Evolutionary conservation across 2,888 invertebrate species (phyloP).

Genomic region (Malachius bipustulatus): DNA sequence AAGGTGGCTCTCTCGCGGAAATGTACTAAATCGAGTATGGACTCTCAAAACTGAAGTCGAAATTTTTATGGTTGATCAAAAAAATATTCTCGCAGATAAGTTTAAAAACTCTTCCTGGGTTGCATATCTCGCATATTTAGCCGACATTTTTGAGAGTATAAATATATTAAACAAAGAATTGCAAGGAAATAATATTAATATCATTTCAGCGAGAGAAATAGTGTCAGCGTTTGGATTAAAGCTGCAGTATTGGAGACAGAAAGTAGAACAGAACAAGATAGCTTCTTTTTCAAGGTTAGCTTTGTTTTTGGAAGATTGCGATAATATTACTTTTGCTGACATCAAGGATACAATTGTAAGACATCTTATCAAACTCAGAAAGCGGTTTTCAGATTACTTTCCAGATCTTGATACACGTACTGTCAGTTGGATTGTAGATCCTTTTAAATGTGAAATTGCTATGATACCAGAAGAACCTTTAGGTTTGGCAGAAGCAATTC

Average conservation of each 20-base stretch:
- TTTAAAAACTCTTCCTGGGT: constrained; percentile 19
- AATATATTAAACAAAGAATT: constrained; percentile 20
- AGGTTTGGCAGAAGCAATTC: too few relatives aligned
- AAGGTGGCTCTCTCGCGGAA: constrained; percentile 19
- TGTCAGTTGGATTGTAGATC: too few relatives aligned
- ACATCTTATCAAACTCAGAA: constrained; percentile 21
- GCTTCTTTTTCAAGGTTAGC: constrained; percentile 20
- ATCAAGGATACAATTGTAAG: constrained; percentile 20
- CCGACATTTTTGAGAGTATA: constrained; percentile 20
- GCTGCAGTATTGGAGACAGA: constrained; percentile 19
- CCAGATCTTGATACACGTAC: constrained; percentile 21
- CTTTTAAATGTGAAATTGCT: too few relatives aligned
- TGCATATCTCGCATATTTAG: constrained; percentile 20
- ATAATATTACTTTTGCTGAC: constrained; percentile 21
- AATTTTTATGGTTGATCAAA: constrained; percentile 18
- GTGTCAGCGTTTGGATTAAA: constrained; percentile 20
- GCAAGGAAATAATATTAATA: constrained; percentile 19
- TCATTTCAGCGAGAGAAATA: constrained; percentile 18
- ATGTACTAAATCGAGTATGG: constrained; percentile 17
- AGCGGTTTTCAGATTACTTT: constrained; percentile 21
- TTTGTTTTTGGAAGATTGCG: constrained; percentile 19
- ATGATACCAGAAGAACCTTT: too few relatives aligned
- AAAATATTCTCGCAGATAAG: constrained; percentile 19
- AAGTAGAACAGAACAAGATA: constrained; percentile 20
- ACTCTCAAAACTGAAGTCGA: constrained; percentile 18